These are phyloP conservation scores for Semotilus atromaculatus DNA, from an alignment of 2,797 vertebrate species.

Conservation along the genomic window DNA sequence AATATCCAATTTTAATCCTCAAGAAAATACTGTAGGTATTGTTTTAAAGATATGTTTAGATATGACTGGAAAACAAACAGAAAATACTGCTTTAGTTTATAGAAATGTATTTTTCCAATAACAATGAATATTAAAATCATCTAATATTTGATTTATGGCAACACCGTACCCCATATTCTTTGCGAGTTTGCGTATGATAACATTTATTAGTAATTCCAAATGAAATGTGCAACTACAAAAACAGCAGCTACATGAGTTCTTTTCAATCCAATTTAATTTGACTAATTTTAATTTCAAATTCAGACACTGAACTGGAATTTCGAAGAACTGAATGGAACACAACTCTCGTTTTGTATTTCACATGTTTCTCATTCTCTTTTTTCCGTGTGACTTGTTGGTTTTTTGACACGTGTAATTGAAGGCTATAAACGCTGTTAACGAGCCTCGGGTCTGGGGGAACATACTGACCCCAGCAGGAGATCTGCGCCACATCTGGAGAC, in stretches of 20 bases:
- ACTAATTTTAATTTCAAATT: no score
- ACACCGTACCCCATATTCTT: no score
- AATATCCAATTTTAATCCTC: no score
- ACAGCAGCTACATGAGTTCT: not conserved
- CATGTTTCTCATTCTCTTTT: not conserved
- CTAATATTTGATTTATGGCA: not conserved
- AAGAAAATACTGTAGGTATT: not conserved
- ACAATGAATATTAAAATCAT: no score
- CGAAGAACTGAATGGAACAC: not conserved
- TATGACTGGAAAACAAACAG: not conserved
- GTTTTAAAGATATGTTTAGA: not conserved
- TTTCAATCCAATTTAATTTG: not conserved
- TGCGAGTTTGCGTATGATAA: not conserved
- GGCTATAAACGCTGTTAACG: slow-evolving; percentile 40
- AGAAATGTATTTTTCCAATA: not conserved
- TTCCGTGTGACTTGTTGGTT: slow-evolving; percentile 50
- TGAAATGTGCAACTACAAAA: not conserved
- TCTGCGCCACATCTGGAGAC: slow-evolving; percentile 31
- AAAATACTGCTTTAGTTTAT: not conserved
- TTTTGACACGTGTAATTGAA: slow-evolving; percentile 53
- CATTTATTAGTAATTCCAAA: not conserved
- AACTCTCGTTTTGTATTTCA: not conserved
- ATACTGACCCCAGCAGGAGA: slow-evolving; percentile 41
- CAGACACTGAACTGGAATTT: not conserved
- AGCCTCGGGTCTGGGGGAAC: slow-evolving; percentile 46